Percentiles rank a stretch among this genome's conserved stretches.
These are phyloP conservation scores for Leptura quadrifasciata DNA, from an alignment of 2,888 invertebrate genomes.

Conservation along the genomic window DNA sequence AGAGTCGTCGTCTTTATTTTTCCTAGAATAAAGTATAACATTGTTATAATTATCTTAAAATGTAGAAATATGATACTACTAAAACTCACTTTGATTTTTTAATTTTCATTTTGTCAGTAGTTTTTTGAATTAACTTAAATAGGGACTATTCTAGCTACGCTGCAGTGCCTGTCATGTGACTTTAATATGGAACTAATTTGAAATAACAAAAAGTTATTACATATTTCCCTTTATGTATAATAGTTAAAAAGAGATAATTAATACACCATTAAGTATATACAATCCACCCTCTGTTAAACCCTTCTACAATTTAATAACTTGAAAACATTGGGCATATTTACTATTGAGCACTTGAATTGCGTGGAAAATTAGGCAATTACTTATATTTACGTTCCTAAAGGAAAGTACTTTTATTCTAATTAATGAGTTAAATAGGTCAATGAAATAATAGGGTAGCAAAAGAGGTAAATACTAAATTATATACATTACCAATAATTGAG, in stretches of 20 bases:
- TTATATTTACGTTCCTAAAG: not conserved
- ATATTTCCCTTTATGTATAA: not conserved
- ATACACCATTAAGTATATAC: not conserved
- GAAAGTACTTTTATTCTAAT: not conserved
- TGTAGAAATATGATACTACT: not conserved
- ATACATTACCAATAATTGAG: constrained; percentile 21
- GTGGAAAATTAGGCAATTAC: not conserved
- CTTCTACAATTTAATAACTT: not conserved
- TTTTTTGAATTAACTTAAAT: not conserved
- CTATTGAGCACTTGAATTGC: not conserved
- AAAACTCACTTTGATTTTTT: constrained; percentile 29
- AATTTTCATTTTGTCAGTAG: constrained; percentile 24
- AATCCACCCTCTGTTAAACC: not conserved
- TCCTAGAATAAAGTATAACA: constrained; percentile 31
- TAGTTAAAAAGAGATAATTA: not conserved
- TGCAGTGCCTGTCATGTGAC: constrained; percentile 42
- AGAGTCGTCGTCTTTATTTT: constrained; percentile 30
- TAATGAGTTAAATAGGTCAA: constrained; percentile 39
- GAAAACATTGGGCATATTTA: constrained; percentile 25
- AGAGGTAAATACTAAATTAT: constrained; percentile 31
- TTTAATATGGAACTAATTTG: not conserved
- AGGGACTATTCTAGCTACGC: not conserved
- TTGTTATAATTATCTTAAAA: not conserved
- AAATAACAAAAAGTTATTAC: not conserved
- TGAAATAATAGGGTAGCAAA: constrained; percentile 38